A percentile compares a stretch with the other conserved stretches of the same genome.
Conservation (phyloP, 2,113 vertebrate genomes). For the Carassius carassius region DNA sequence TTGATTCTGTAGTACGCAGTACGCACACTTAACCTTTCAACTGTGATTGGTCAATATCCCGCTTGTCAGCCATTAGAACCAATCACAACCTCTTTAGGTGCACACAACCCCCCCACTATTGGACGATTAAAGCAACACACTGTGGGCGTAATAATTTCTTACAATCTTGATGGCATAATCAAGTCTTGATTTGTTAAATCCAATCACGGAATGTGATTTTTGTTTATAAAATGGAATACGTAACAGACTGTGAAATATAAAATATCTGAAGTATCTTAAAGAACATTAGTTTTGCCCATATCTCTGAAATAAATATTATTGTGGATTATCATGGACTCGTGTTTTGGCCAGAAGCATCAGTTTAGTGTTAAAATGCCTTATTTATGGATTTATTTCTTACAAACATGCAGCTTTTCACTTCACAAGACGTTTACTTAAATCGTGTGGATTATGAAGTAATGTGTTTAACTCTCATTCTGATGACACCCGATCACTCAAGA, state of each 20-base stretch:
- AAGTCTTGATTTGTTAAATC: background rate
- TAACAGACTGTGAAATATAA: background rate
- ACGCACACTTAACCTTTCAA: background rate
- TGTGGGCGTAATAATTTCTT: background rate
- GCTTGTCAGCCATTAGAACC: background rate
- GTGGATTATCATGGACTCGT: background rate
- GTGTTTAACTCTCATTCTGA: background rate
- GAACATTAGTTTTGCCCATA: background rate
- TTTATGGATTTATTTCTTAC: background rate
- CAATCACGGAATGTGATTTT: background rate
- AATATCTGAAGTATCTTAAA: background rate
- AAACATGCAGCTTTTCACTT: background rate
- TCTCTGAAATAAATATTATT: background rate
- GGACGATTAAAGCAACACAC: background rate
- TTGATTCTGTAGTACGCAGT: conserved; percentile 7
- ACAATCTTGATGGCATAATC: background rate
- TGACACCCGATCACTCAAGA: background rate
- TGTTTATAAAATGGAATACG: background rate
- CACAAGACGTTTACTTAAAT: background rate
- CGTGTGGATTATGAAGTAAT: background rate
- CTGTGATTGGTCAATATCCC: conserved; percentile 6
- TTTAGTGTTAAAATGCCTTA: background rate
- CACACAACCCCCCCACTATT: background rate
- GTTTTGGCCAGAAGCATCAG: background rate
- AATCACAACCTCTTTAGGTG: background rate